phyloP scores from a whole-genome alignment of 1,140 invertebrate species.

The Magallana gigas region DNA sequence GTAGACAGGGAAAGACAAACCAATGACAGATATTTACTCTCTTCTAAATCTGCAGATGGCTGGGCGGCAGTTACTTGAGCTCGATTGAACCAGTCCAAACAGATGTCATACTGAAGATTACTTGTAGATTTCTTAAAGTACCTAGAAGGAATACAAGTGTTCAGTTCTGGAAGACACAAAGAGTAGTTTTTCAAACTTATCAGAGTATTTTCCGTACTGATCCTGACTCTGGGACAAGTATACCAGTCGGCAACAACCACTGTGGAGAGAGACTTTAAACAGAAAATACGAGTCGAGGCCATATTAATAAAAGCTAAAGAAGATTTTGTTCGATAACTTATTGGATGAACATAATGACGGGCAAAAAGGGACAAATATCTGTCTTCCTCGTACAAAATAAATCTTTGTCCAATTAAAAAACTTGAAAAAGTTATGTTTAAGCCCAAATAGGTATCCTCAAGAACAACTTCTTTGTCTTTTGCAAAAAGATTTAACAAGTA shows the following conservation, averaged over 20 bases:
- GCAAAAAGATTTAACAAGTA: background rate
- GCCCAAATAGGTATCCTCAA: background rate
- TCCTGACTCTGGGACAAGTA: background rate
- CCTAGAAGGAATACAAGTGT: background rate
- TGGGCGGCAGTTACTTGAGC: background rate
- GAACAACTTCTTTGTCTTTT: background rate
- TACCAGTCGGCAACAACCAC: constrained; percentile 25
- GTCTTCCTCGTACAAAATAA: background rate
- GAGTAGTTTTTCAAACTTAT: background rate
- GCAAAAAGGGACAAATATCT: background rate
- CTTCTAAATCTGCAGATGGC: background rate
- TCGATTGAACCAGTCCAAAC: background rate
- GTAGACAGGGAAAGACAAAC: background rate
- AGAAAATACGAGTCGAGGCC: background rate
- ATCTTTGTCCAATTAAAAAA: background rate
- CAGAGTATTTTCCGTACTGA: background rate
- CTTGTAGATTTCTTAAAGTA: background rate
- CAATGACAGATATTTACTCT: background rate
- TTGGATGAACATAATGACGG: background rate
- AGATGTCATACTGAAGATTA: background rate
- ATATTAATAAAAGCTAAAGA: background rate
- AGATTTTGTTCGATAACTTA: background rate
- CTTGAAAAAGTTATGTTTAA: background rate
- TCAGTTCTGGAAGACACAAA: background rate
- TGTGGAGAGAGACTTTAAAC: background rate